A percentile compares a stretch with the other conserved stretches of the same genome.
These are phyloP conservation scores for Myripristis jacobus DNA, from an alignment of 2,797 vertebrate genomes.

Conservation along the genomic window DNA sequence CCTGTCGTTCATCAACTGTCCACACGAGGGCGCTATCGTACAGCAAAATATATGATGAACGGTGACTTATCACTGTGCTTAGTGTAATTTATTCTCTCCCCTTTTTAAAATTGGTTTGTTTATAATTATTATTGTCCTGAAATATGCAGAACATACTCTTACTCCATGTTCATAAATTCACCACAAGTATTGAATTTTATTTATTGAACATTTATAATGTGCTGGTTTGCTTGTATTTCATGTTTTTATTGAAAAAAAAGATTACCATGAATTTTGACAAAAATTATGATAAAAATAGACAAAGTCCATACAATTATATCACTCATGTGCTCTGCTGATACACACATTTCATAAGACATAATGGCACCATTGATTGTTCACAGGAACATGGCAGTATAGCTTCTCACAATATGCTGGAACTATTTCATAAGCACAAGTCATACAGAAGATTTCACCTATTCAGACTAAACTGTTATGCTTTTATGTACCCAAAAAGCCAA, in stretches of 20 bases:
- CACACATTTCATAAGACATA: constrained; percentile 38
- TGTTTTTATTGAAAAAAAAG: constrained; percentile 54
- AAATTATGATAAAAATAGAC: constrained; percentile 59
- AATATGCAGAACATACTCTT: no score
- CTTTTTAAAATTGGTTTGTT: no score
- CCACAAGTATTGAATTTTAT: no score
- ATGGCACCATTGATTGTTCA: constrained; percentile 50
- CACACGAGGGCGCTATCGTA: constrained; percentile 65
- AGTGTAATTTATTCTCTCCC: no score
- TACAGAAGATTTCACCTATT: constrained; percentile 38
- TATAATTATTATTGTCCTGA: not conserved
- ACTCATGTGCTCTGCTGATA: constrained; percentile 28
- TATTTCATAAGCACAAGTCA: constrained; percentile 39
- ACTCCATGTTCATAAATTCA: not conserved
- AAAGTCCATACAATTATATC: constrained; percentile 46
- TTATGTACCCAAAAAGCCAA: constrained; percentile 36
- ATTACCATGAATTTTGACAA: constrained; percentile 32
- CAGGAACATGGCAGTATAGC: constrained; percentile 36
- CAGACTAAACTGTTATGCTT: constrained; percentile 18
- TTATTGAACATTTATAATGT: constrained; percentile 1
- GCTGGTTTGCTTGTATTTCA: constrained; percentile 12
- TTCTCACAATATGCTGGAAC: constrained; percentile 31
- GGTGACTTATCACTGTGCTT: no score
- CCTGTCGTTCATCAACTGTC: not conserved
- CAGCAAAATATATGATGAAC: not conserved